Evolutionary conservation across 2,797 vertebrate genomes (phyloP).

Genomic region (Mormyrops attenuatus): DNA sequence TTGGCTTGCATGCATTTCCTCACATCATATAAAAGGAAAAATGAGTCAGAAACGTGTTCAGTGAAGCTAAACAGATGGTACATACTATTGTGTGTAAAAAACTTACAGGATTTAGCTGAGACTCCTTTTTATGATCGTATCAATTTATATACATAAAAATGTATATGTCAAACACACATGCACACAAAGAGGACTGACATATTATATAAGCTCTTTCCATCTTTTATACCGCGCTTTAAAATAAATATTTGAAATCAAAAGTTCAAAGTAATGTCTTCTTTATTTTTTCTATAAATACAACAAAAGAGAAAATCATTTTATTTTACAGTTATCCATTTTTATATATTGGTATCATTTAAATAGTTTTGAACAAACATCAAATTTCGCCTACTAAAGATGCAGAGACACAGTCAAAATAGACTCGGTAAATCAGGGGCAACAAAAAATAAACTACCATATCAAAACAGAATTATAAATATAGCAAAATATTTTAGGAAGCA

Average conservation of each 20-base stretch:
- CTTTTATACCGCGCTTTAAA: not conserved
- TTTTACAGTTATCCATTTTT: conserved; percentile 39
- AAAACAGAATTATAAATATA: conserved; percentile 32
- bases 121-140: not conserved
- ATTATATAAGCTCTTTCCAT: not conserved
- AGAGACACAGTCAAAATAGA: conserved; percentile 30
- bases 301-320: conserved; percentile 36
- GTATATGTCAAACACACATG: not conserved
- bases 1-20: not conserved
- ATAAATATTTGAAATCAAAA: conserved; percentile 3
- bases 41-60: not conserved
- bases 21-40: not conserved
- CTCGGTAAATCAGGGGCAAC: conserved; percentile 28
- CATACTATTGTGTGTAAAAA: not conserved
- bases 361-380: conserved; percentile 30
- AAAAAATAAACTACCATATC: conserved; percentile 21
- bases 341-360: conserved; percentile 34
- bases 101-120: not conserved
- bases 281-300: conserved; percentile 47
- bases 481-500: conserved; percentile 3
- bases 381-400: conserved; percentile 26
- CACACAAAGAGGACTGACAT: not conserved
- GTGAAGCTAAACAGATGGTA: not conserved
- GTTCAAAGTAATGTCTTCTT: conserved; percentile 21
- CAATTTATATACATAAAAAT: not conserved